Evolutionary conservation across 1,140 invertebrate species (phyloP).

Genomic region (Solenopsis invicta): DNA sequence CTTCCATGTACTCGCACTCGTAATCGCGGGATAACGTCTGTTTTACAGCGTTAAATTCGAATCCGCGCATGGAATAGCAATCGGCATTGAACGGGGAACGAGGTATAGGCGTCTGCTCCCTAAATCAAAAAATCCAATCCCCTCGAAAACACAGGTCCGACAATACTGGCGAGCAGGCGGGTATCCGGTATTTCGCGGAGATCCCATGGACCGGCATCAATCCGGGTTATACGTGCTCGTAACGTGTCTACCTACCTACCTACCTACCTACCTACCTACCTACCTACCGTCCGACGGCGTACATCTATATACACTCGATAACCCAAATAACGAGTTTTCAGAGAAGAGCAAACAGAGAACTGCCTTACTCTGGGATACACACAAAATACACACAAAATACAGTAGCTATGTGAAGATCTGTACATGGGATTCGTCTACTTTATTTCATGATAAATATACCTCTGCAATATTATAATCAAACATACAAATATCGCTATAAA

Average conservation of each 20-base stretch:
- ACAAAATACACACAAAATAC: slow-evolving; percentile 27
- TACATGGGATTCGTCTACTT: not conserved
- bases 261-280: slow-evolving; percentile 50
- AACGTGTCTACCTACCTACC: slow-evolving; percentile 68
- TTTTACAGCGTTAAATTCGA: slow-evolving; percentile 76
- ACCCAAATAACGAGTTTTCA: slow-evolving; percentile 74
- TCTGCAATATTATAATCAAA: not conserved
- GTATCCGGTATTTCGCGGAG: slow-evolving; percentile 72
- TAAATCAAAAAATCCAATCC: slow-evolving; percentile 81
- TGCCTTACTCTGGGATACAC: slow-evolving; percentile 10
- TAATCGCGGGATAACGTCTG: slow-evolving; percentile 75
- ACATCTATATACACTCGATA: slow-evolving; percentile 66
- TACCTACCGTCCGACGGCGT: slow-evolving; percentile 38
- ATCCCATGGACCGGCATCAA: slow-evolving; percentile 68
- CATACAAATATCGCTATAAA: not conserved
- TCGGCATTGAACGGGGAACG: slow-evolving; percentile 39
- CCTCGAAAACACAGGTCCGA: slow-evolving; percentile 76
- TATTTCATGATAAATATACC: not conserved
- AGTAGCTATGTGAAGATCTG: not conserved
- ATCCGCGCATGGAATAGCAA: slow-evolving; percentile 59
- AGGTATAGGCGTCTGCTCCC: slow-evolving; percentile 67
- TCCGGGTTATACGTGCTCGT: slow-evolving; percentile 75
- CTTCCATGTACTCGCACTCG: slow-evolving; percentile 52
- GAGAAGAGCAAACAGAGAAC: slow-evolving; percentile 62
- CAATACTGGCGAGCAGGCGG: slow-evolving; percentile 74